Base-by-base conservation (phyloP, 2,888 invertebrate species). In the Mactromeris polynyma region DNA sequence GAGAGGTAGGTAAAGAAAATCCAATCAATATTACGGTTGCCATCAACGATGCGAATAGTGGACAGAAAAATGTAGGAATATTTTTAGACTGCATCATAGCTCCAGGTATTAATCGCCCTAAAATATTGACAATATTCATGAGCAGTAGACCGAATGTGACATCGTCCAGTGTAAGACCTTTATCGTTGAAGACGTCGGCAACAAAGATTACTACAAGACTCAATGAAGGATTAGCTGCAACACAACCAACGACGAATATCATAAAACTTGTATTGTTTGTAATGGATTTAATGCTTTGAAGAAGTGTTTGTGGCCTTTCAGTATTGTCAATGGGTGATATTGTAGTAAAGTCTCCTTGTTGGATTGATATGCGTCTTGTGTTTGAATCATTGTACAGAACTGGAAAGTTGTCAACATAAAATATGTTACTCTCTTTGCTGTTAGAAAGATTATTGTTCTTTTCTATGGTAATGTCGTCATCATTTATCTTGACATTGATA, bases 21-120 rank as follows among this genome's bases (percentile, higher is more conserved):
- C n/a, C 9, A 33, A 46, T 31, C 19, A 81, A 21, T 54, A n/a
- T 6, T 54, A 51, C 33, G 6, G 81, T 36, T 11, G 54, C n/a
- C 54, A 81, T 26, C 1, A 54, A 31, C 9, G 81, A 26, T n/a
- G 33, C 33, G 19, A 81, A 19, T 14, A 54, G 7, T 33, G 54
- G 81, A 21, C 33, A 26, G 19, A 54, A 4, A 0, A 81, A 36
- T 36, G 81, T 4, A 14, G 51, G 26, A 19, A 81, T 36, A 1
- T 21, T 21, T 17, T 51, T 81, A 2, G 54, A 17, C 54, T 81
- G 81, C 19, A 54, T 11, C 36, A 81, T 2, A 7, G 33, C 19
- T 31, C 81, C 81, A 33, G 54, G 81, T 33, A 81, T 19, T 6
- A 81, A 51, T 21, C 81, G 81, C 31, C 54, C 81, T 14, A 81